Percentiles rank a stretch among this genome's conserved stretches.
phyloP scores from a whole-genome alignment of 2,797 vertebrate species.

The Enteromius thamalakanensis region DNA sequence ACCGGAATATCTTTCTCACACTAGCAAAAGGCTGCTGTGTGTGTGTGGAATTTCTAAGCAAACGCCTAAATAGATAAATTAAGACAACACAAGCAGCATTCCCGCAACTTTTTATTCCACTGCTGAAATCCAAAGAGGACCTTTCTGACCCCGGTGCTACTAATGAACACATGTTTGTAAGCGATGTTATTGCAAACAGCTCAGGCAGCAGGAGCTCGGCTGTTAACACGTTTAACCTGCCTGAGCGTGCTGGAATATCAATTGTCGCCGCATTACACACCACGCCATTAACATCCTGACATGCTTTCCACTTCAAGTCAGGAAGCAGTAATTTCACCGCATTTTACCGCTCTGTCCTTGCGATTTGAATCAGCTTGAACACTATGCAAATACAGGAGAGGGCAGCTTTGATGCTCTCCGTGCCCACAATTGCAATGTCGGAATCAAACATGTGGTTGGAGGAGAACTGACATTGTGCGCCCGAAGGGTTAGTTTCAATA shows the following conservation, averaged over 20 bases:
- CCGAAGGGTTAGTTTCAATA: slow-evolving; percentile 38
- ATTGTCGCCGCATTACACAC: slow-evolving; percentile 47
- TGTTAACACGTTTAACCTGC: slow-evolving; percentile 58
- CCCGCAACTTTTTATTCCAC: slow-evolving; percentile 3
- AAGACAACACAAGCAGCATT: not conserved
- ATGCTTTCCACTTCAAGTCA: slow-evolving; percentile 57
- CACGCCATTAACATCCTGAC: slow-evolving; percentile 61
- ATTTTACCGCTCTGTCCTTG: slow-evolving; percentile 52
- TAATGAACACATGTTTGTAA: slow-evolving; percentile 60
- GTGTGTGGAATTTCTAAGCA: not conserved
- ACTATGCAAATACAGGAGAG: slow-evolving; percentile 57
- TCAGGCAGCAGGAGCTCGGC: slow-evolving; percentile 40
- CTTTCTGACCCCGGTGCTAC: slow-evolving; percentile 42
- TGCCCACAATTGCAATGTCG: slow-evolving; percentile 48
- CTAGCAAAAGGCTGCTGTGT: slow-evolving; percentile 27
- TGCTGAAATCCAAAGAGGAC: slow-evolving; percentile 9
- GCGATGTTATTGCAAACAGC: slow-evolving; percentile 58
- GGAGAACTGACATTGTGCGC: slow-evolving; percentile 18
- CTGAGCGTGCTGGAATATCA: slow-evolving; percentile 55
- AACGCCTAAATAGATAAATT: slow-evolving; percentile 8
- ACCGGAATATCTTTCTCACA: slow-evolving; percentile 32
- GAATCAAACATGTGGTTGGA: slow-evolving; percentile 41
- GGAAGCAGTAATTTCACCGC: slow-evolving; percentile 54
- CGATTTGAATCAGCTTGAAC: slow-evolving; percentile 47
- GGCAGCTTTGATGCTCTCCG: slow-evolving; percentile 49